Evolutionary conservation across 2,113 vertebrate genomes (phyloP), one percentile per base, ranked within the genome.

Genomic region (Cervus canadensis): DNA sequence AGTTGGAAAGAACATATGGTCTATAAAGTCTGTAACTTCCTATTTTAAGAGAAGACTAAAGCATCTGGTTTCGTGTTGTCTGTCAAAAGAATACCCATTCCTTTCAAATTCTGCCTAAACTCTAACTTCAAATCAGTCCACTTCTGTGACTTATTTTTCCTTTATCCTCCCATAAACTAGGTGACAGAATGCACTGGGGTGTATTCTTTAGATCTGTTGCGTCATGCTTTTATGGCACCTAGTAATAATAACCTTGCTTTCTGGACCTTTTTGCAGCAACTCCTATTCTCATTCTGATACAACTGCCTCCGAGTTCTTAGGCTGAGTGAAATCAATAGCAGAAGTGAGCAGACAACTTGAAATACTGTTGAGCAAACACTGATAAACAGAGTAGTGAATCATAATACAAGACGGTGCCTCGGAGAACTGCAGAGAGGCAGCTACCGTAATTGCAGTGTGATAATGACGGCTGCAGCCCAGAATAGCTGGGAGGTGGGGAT

Each of bases 291-390:
- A 30, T n/a, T 78, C 33, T 82, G 45, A 30, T 26, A 26, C 1
- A 79, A 28, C 59, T 40, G 52, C n/a, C 4, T n/a, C 76, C 14
- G 71, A 67, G 67, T 60, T 43, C 16, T 30, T 16, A n/a, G n/a
- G 60, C 81, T 96, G 40, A 43, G 92, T 74, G 50, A 96, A 40
- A n/a, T 83, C 79, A 89, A 33, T 43, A 97, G 89, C 92, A 96
- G 85, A 95, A 89, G 79, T 78, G 71, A 81, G 83, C 45, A 25
- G 57, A 40, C 40, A 50, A 21, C 87, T 96, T 3, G 48, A 87
- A 89, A 82, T 71, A 19, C 14, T 59, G 50, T 43, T 54, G 60
- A 36, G 36, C 30, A 81, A 28, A 76, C 17, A 78, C 71, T 12
- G 28, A 21, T 52, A 81, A 45, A 52, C 14, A 15, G 40, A 64